These are phyloP conservation scores for Nomada fucata DNA, from an alignment of 2,888 invertebrate genomes.

Conservation along the genomic window DNA sequence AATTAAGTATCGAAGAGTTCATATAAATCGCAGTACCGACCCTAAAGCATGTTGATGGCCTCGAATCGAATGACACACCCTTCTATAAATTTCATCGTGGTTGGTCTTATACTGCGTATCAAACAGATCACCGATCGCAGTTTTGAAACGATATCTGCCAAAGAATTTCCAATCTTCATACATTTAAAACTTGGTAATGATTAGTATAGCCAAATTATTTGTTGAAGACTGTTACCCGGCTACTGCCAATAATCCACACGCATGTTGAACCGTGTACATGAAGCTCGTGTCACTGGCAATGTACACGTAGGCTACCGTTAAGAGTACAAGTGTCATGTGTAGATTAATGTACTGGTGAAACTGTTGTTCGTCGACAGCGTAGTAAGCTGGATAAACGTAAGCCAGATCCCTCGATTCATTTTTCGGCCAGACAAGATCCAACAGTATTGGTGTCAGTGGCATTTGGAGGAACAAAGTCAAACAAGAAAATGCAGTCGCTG, in stretches of 20 bases:
- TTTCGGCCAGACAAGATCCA: constrained; percentile 13
- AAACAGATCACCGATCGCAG: background rate
- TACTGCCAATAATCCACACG: constrained; percentile 6
- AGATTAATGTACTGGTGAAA: background rate
- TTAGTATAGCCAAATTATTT: too few species aligned
- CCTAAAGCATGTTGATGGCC: background rate
- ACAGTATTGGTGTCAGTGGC: background rate
- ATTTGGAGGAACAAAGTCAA: background rate
- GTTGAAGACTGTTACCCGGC: constrained; percentile 11
- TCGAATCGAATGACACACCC: background rate
- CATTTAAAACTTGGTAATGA: too few species aligned
- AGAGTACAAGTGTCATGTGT: background rate
- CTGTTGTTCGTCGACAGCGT: background rate
- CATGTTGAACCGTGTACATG: constrained; percentile 25
- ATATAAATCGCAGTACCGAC: too few species aligned
- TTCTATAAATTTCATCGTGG: background rate
- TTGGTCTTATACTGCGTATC: too few species aligned
- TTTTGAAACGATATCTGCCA: constrained; percentile 10
- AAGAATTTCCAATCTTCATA: too few species aligned
- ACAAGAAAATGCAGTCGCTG: background rate
- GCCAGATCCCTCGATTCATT: constrained; percentile 6
- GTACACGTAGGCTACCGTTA: background rate
- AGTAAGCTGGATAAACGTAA: constrained; percentile 10
- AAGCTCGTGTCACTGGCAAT: constrained; percentile 12
- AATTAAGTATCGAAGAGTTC: too few species aligned